A percentile compares a stretch with the other conserved stretches of the same genome.
Evolutionary conservation across 2,113 vertebrate genomes (phyloP).

Genomic region (Lutjanus erythropterus): DNA sequence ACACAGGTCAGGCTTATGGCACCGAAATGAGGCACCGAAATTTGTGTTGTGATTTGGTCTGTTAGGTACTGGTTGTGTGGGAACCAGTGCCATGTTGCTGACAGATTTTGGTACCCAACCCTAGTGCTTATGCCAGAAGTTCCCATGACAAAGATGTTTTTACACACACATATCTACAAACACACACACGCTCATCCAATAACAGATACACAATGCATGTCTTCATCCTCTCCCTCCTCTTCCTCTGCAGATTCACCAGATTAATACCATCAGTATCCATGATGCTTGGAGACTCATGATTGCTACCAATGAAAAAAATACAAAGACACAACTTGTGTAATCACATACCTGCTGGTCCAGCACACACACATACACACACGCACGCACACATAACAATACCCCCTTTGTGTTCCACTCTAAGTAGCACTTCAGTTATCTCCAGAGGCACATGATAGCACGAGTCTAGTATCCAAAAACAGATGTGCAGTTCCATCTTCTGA

Average conservation of each 20-base stretch:
- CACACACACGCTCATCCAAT: slow-evolving; percentile 4
- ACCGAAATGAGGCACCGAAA: too few species aligned
- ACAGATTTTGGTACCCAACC: too few species aligned
- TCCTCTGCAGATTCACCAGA: slow-evolving; percentile 9
- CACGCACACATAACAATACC: slow-evolving; percentile 28
- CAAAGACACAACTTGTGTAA: slow-evolving; percentile 28
- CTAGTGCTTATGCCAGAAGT: too few species aligned
- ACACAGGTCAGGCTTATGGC: too few species aligned
- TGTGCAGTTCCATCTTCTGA: slow-evolving; percentile 10
- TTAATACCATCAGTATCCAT: slow-evolving; percentile 21
- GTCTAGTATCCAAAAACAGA: slow-evolving; percentile 34
- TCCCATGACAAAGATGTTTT: too few species aligned
- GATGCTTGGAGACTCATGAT: slow-evolving; percentile 40
- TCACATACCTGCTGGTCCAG: slow-evolving; percentile 15
- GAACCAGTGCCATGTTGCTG: too few species aligned
- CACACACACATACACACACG: not conserved
- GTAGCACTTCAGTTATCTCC: slow-evolving; percentile 32
- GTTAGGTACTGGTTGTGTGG: too few species aligned
- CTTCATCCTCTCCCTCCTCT: not conserved
- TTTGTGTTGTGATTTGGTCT: too few species aligned
- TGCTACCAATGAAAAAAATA: slow-evolving; percentile 7
- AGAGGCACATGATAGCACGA: slow-evolving; percentile 47
- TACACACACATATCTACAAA: too few species aligned
- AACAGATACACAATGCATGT: not conserved
- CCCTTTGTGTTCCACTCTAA: slow-evolving; percentile 31